phyloP scores from a whole-genome alignment of 2,113 vertebrate species.

The Limanda limanda region DNA sequence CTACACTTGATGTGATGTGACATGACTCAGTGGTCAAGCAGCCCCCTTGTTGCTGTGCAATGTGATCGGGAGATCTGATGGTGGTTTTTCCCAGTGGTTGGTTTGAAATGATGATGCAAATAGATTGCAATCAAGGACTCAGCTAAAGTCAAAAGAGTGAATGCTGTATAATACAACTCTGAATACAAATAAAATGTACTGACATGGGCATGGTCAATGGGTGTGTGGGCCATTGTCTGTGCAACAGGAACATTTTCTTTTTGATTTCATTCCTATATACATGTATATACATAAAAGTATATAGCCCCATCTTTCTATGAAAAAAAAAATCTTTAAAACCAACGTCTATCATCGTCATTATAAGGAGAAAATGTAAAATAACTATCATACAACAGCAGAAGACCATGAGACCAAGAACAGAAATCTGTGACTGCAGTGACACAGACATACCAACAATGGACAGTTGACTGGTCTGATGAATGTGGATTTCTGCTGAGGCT shows the following conservation, averaged over 20 bases:
- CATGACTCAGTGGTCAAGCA: constrained; percentile 20
- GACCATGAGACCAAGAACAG: background rate
- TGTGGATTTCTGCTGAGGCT: background rate
- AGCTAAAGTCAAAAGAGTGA: background rate
- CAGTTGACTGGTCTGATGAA: background rate
- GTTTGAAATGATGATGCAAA: constrained; percentile 5
- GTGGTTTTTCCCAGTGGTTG: background rate
- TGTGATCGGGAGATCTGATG: constrained; percentile 10
- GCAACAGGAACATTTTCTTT: too few relatives aligned
- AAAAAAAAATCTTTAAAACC: background rate
- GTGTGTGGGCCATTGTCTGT: too few relatives aligned
- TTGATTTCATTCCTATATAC: too few relatives aligned
- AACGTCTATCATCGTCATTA: background rate
- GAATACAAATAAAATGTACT: too few relatives aligned
- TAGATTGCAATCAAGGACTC: background rate
- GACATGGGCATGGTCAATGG: too few relatives aligned
- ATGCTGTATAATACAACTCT: background rate
- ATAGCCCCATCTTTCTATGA: too few relatives aligned
- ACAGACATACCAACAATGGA: background rate
- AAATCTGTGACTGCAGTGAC: background rate
- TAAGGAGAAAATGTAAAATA: background rate
- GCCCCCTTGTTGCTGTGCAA: constrained; percentile 15
- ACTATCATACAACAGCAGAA: background rate
- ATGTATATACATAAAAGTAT: too few relatives aligned
- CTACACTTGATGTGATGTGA: constrained; percentile 23